phyloP scores from a whole-genome alignment of 2,888 invertebrate species.

The Stenodera caucasica region DNA sequence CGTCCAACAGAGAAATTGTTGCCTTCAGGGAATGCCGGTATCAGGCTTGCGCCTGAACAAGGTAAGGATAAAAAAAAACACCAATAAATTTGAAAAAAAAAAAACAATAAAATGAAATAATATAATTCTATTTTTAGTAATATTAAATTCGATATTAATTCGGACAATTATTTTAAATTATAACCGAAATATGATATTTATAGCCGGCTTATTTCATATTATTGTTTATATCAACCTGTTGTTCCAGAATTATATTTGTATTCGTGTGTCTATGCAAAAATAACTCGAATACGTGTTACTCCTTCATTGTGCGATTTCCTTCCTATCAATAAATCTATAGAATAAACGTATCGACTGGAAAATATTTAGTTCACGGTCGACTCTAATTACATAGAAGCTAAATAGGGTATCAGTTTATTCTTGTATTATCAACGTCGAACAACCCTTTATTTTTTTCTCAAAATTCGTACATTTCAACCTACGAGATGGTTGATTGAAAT shows the following conservation, averaged over 20 bases:
- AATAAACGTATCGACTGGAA: conserved; percentile 25
- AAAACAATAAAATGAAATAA: not conserved
- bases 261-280: not conserved
- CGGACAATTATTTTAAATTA: too few species aligned
- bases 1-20: conserved; percentile 44
- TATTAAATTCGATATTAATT: too few species aligned
- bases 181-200: too few species aligned
- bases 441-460: not conserved
- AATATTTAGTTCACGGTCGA: conserved; percentile 29
- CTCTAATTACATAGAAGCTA: not conserved
- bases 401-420: conserved; percentile 2
- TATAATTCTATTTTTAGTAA: not conserved
- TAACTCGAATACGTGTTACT: conserved; percentile 18
- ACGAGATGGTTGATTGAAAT: too few species aligned
- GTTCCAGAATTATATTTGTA: not conserved
- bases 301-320: conserved; percentile 8
- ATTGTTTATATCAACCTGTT: conserved; percentile 26
- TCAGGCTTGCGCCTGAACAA: conserved; percentile 24
- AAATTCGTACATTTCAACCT: too few species aligned
- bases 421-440: not conserved
- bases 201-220: not conserved
- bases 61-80: conserved; percentile 21
- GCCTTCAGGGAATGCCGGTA: conserved; percentile 32
- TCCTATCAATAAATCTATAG: conserved; percentile 31
- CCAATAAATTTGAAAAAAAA: too few species aligned